A percentile compares a stretch with the other conserved stretches of the same genome.
Conservation (phyloP, 2,888 invertebrate species). For the Tanypteryx hageni region DNA sequence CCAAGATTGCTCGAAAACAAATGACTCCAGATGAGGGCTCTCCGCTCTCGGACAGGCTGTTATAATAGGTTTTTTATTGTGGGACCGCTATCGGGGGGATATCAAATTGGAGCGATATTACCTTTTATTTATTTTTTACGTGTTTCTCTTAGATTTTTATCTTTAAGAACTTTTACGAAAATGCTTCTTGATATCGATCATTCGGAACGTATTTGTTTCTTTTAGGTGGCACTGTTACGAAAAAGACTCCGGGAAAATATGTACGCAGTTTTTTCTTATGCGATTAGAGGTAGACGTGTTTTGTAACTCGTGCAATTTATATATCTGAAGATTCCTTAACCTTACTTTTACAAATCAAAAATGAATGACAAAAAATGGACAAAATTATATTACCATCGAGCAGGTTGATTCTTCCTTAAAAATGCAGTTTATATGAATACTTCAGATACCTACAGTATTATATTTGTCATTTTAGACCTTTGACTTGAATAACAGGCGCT, state of each 20-base stretch:
- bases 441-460: no score
- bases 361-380: no score
- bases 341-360: no score
- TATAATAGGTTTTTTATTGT: conserved; percentile 56
- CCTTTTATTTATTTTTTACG: conserved; percentile 47
- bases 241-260: not conserved
- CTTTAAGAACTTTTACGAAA: conserved; percentile 40
- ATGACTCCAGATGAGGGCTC: conserved; percentile 60
- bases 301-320: not conserved
- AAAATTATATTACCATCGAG: no score
- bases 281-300: not conserved
- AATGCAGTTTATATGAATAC: no score
- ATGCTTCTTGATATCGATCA: conserved; percentile 40
- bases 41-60: conserved; percentile 53
- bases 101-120: conserved; percentile 56
- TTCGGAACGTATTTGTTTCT: conserved; percentile 17
- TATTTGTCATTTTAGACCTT: no score
- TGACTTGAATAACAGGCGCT: no score
- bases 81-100: conserved; percentile 47
- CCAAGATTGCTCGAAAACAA: conserved; percentile 53
- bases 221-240: not conserved
- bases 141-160: conserved; percentile 44
- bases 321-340: not conserved
- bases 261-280: not conserved
- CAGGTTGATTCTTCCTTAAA: no score